Base-by-base conservation (phyloP, 2,797 vertebrate genomes). In the Bucorvus abyssinicus region DNA sequence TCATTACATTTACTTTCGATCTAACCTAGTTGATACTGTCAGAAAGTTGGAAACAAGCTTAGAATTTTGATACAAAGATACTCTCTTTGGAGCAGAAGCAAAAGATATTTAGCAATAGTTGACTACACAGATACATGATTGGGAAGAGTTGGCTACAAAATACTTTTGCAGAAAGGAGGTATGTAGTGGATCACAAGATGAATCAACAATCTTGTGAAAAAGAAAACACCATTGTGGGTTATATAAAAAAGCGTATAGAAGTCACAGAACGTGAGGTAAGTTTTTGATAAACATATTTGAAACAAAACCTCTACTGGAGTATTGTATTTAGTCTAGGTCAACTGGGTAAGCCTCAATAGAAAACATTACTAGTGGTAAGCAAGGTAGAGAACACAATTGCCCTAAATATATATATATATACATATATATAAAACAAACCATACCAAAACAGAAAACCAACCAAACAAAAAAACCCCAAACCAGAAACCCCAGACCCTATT, bases 381-480 rank as follows among this genome's bases (percentile, higher is more conserved):
- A 7, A 40, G 10, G 7, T 49, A 71, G 36, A 87, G 24, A 87
- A 40, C 29, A 27, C 3, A 38, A 53, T 14, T 32, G 9, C 10
- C 52, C 56, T 56, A n/a, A n/a, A n/a, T n/a, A n/a, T n/a, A n/a
- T n/a, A n/a, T n/a, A n/a, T n/a, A n/a, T n/a, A n/a, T n/a, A n/a
- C n/a, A n/a, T n/a, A n/a, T n/a, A n/a, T n/a, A n/a, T 12, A 60
- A 18, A 5, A 1, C 5, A 13, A 18, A 15, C 12, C 32, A 50
- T 24, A 19, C 7, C 4, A 53, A 34, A 24, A 27, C 9, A 26
- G 23, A 55, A 29, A 15, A 30, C 44, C 15, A 57, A 57, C n/a
- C 17, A 36, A 49, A 17, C 13, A 26, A 23, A 18, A 5, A 1
- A 15, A 23, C 27, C 0, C 1, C 40, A 19, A 50, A 19, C 0